Conservation (phyloP, 2,888 invertebrate genomes). For the Gastrophysa polygoni region DNA sequence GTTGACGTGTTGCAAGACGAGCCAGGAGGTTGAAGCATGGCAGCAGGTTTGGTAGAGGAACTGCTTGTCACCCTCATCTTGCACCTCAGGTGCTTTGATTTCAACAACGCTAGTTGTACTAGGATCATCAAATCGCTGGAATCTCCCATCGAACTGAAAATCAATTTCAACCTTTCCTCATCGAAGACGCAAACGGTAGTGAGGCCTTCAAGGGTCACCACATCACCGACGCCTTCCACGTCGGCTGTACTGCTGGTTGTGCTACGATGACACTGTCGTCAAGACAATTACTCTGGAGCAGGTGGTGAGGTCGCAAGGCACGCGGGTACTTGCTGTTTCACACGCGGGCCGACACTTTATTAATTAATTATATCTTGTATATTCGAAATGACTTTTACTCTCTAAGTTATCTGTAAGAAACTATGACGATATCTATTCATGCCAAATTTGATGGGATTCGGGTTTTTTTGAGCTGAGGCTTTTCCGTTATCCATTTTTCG, state of each 20-base stretch:
- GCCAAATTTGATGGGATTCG: no score
- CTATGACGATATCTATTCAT: no score
- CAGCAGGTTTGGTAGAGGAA: conserved; percentile 87
- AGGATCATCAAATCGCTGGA: conserved; percentile 92
- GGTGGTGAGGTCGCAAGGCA: no score
- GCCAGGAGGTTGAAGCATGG: conserved; percentile 85
- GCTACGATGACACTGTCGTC: conserved; percentile 90
- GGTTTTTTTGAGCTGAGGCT: no score
- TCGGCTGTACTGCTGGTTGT: conserved; percentile 89
- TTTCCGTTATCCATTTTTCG: no score
- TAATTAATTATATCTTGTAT: no score
- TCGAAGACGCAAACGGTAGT: conserved; percentile 81
- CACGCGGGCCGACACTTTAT: no score
- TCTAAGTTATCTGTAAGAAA: no score
- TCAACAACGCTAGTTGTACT: conserved; percentile 82
- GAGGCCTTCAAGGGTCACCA: conserved; percentile 96
- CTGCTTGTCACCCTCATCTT: conserved; percentile 87
- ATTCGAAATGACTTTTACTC: no score
- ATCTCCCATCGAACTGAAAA: conserved; percentile 87
- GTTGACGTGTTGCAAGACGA: conserved; percentile 80
- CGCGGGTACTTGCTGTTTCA: no score
- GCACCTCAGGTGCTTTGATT: conserved; percentile 94
- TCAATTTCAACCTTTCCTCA: conserved; percentile 87
- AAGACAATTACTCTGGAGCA: conserved; percentile 77
- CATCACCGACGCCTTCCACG: conserved; percentile 91